These are phyloP conservation scores for Ammodytes dubius DNA, from an alignment of 2,113 vertebrate genomes.

Conservation along the genomic window DNA sequence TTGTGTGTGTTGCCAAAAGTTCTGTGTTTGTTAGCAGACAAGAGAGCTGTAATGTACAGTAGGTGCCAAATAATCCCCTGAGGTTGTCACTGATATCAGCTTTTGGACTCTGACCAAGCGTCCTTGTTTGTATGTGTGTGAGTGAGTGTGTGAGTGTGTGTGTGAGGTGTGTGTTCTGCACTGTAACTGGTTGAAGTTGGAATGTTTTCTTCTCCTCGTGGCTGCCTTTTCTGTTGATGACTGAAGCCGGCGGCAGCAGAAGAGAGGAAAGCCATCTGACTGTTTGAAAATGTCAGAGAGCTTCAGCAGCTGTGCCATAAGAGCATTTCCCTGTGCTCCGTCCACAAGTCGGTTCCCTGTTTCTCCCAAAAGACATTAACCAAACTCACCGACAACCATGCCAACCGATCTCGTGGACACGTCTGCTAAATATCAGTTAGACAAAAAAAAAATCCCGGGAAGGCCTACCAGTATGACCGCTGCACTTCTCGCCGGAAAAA, in stretches of 20 bases:
- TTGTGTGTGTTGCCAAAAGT: not conserved
- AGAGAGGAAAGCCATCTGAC: constrained; percentile 37
- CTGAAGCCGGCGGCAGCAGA: constrained; percentile 48
- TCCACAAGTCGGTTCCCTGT: constrained; percentile 29
- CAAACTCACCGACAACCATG: not conserved
- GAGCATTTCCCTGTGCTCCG: constrained; percentile 37
- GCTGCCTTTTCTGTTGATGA: constrained; percentile 73
- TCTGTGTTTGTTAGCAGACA: constrained; percentile 2
- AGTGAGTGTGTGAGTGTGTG: constrained; percentile 8
- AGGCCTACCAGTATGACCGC: not conserved
- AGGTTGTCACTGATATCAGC: constrained; percentile 48
- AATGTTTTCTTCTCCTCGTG: constrained; percentile 56
- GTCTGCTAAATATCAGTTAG: constrained; percentile 7
- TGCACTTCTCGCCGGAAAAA: not conserved
- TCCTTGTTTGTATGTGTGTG: constrained; percentile 20
- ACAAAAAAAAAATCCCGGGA: not conserved
- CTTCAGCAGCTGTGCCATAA: constrained; percentile 64
- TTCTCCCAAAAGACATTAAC: not conserved
- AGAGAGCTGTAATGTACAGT: constrained; percentile 6
- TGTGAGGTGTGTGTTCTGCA: constrained; percentile 35
- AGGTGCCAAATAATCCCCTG: constrained; percentile 34
- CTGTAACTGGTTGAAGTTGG: constrained; percentile 50
- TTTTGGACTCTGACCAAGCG: constrained; percentile 63
- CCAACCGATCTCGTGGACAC: not conserved
- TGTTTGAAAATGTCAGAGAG: constrained; percentile 14